phyloP scores from a whole-genome alignment of 2,888 invertebrate genomes.

The Cataglyphis altisquamis region DNA sequence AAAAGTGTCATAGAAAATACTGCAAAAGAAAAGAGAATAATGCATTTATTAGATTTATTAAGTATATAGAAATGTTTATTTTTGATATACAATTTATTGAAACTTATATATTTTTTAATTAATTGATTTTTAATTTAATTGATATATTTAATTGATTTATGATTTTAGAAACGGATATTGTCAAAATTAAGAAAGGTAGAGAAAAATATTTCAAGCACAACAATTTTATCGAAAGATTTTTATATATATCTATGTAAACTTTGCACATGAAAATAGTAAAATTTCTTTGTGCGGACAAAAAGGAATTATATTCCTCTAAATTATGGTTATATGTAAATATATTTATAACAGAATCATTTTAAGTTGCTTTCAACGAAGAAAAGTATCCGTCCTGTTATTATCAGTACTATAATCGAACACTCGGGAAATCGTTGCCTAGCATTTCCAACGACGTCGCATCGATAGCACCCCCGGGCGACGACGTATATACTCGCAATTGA shows the following conservation, averaged over 20 bases:
- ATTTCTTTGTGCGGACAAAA: background rate
- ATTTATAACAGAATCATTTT: conserved; percentile 12
- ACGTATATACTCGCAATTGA: conserved; percentile 52
- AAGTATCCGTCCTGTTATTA: conserved; percentile 23
- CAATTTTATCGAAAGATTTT: background rate
- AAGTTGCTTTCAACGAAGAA: background rate
- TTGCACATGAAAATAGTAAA: background rate
- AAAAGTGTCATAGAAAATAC: background rate
- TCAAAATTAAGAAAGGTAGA: background rate
- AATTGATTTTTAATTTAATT: background rate
- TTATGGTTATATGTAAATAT: background rate
- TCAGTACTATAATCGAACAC: conserved; percentile 41
- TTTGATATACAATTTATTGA: background rate
- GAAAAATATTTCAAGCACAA: background rate
- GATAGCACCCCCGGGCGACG: conserved; percentile 44
- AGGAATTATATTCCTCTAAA: background rate
- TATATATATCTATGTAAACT: background rate
- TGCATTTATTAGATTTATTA: background rate
- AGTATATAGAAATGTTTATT: background rate
- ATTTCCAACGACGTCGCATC: conserved; percentile 41
- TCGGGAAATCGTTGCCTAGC: conserved; percentile 45
- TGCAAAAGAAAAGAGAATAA: background rate
- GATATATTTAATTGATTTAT: background rate
- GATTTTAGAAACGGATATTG: background rate
- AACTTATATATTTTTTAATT: background rate